phyloP scores from a whole-genome alignment of 2,797 vertebrate species.

The Carduelis carduelis region DNA sequence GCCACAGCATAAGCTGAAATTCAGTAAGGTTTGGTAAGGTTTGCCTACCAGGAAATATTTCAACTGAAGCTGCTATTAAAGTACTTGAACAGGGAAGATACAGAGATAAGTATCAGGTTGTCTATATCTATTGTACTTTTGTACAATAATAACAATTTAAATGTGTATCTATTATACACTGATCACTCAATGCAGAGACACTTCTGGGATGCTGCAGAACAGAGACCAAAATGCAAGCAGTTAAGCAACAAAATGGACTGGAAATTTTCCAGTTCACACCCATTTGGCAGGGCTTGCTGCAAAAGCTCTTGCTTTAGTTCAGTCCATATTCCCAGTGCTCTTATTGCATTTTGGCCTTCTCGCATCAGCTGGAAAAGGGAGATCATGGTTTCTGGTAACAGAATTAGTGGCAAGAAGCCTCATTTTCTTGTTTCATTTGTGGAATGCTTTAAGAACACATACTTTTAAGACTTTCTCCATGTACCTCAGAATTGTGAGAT shows the following conservation, averaged over 20 bases:
- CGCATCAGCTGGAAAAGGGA: constrained; percentile 7
- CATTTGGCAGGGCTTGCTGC: neutral
- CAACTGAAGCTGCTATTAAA: neutral
- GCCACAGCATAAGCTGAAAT: neutral
- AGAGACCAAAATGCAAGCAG: neutral
- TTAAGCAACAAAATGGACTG: constrained; percentile 12
- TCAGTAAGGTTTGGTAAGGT: neutral
- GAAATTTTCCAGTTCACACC: constrained; percentile 26
- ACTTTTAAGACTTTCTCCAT: neutral
- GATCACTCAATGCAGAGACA: neutral
- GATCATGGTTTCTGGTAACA: neutral
- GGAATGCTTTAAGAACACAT: neutral
- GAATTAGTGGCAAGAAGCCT: constrained; percentile 26
- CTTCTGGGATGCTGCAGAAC: neutral
- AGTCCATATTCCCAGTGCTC: neutral
- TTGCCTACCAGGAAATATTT: neutral
- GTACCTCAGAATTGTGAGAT: neutral
- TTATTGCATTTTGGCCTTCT: neutral
- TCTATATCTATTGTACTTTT: neutral
- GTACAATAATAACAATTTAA: too few relatives aligned
- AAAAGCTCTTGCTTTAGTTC: constrained; percentile 1
- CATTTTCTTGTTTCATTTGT: constrained; percentile 5
- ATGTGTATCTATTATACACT: too few relatives aligned
- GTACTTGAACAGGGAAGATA: neutral
- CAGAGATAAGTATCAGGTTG: neutral